These are phyloP conservation scores for Apistogramma diplotaenia DNA, from an alignment of 2,113 vertebrate species.

Conservation along the genomic window DNA sequence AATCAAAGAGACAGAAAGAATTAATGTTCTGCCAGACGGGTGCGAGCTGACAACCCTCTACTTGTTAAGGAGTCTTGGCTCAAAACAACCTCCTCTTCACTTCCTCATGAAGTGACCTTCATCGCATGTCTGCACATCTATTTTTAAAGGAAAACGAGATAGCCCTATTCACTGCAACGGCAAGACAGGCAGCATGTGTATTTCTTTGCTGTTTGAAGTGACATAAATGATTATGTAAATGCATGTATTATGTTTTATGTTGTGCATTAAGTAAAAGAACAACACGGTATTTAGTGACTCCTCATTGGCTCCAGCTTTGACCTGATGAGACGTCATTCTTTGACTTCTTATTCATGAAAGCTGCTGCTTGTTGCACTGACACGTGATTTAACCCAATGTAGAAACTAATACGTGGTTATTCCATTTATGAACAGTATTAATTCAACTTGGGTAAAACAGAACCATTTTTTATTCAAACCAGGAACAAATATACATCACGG, in stretches of 20 bases:
- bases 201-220: not conserved
- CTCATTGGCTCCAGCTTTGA: not conserved
- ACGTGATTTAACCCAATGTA: not conserved
- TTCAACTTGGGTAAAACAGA: too few species aligned
- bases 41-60: not conserved
- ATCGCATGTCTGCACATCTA: conserved; percentile 2
- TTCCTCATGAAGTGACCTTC: conserved; percentile 1
- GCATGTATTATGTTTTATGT: too few species aligned
- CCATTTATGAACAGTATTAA: too few species aligned
- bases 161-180: not conserved
- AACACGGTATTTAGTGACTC: not conserved
- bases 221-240: not conserved
- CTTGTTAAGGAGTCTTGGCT: conserved; percentile 15
- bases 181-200: not conserved
- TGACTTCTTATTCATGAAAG: not conserved
- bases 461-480: not conserved
- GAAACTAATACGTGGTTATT: too few species aligned
- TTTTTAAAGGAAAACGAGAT: conserved; percentile 20
- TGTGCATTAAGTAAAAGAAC: not conserved
- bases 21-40: not conserved
- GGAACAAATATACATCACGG: not conserved
- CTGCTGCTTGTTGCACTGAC: not conserved
- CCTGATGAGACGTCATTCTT: not conserved
- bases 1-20: conserved; percentile 10
- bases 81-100: conserved; percentile 1